Evolutionary conservation across 2,797 vertebrate genomes (phyloP).

Genomic region (Sus cebifrons): DNA sequence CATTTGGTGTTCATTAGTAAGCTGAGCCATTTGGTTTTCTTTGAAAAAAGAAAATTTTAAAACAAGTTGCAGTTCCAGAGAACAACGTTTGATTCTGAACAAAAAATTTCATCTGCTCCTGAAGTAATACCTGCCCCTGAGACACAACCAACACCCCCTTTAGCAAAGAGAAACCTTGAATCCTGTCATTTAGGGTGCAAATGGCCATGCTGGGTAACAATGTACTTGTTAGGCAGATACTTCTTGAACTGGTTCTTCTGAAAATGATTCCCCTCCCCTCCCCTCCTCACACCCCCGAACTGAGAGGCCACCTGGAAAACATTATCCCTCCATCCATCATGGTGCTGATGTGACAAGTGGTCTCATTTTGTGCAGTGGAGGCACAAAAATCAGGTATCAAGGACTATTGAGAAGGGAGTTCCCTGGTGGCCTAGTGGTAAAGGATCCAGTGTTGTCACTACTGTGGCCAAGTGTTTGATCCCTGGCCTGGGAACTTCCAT

Average conservation of each 20-base stretch:
- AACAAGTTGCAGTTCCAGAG: constrained; percentile 14
- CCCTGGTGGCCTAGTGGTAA: no score
- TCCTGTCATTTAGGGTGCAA: not conserved
- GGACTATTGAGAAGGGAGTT: not conserved
- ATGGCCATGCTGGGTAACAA: not conserved
- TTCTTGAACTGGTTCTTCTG: constrained; percentile 31
- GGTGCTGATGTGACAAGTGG: not conserved
- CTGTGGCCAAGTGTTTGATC: no score
- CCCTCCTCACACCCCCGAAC: not conserved
- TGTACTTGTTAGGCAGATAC: not conserved
- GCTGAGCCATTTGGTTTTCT: not conserved
- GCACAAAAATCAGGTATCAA: constrained; percentile 24
- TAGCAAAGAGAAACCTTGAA: not conserved
- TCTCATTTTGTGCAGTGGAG: not conserved
- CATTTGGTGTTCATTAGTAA: constrained; percentile 37
- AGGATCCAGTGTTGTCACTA: no score
- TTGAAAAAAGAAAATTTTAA: constrained; percentile 33
- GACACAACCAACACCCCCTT: no score
- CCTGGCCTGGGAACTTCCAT: no score
- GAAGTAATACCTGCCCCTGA: not conserved
- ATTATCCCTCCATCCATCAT: not conserved
- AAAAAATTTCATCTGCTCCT: constrained; percentile 17
- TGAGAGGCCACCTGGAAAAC: not conserved
- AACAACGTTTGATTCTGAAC: constrained; percentile 19
- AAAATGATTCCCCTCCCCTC: not conserved